Evolutionary conservation across 2,888 invertebrate genomes (phyloP).

Genomic region (Philhelius pedissequus): DNA sequence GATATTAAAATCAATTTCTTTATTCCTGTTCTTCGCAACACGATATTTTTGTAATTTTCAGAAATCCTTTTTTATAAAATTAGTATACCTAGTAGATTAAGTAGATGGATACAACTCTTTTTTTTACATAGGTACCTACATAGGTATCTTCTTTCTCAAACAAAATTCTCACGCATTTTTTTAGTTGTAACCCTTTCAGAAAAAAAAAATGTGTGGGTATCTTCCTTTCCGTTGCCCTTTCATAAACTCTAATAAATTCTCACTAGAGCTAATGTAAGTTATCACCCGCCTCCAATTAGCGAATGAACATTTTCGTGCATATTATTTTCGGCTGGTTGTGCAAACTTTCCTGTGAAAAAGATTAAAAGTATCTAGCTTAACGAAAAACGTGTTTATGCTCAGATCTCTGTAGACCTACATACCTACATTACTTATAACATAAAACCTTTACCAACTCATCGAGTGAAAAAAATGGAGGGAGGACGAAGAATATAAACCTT

Average conservation of each 20-base stretch:
- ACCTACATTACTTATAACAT: slow-evolving; percentile 18
- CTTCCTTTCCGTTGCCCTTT: not conserved
- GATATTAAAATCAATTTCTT: too few species aligned
- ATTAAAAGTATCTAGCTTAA: slow-evolving; percentile 21
- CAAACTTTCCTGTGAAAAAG: slow-evolving; percentile 4
- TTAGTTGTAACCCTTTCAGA: not conserved
- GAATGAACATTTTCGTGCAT: slow-evolving; percentile 20
- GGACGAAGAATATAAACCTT: slow-evolving; percentile 26
- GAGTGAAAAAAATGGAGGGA: not conserved
- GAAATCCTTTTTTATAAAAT: not conserved
- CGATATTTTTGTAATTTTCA: too few species aligned
- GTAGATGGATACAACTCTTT: not conserved
- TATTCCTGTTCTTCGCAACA: too few species aligned
- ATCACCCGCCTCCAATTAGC: slow-evolving; percentile 31
- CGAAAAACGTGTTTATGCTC: slow-evolving; percentile 32
- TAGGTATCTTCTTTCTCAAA: not conserved
- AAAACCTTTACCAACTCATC: slow-evolving; percentile 37
- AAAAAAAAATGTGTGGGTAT: not conserved
- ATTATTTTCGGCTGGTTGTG: slow-evolving; percentile 12
- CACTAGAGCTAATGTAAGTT: slow-evolving; percentile 26
- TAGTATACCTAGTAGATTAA: not conserved
- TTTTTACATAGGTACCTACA: not conserved
- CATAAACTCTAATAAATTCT: slow-evolving; percentile 10
- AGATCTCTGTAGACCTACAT: slow-evolving; percentile 15
- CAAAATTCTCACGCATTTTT: not conserved